phyloP scores from a whole-genome alignment of 2,888 invertebrate species.

The Neria commutata region DNA sequence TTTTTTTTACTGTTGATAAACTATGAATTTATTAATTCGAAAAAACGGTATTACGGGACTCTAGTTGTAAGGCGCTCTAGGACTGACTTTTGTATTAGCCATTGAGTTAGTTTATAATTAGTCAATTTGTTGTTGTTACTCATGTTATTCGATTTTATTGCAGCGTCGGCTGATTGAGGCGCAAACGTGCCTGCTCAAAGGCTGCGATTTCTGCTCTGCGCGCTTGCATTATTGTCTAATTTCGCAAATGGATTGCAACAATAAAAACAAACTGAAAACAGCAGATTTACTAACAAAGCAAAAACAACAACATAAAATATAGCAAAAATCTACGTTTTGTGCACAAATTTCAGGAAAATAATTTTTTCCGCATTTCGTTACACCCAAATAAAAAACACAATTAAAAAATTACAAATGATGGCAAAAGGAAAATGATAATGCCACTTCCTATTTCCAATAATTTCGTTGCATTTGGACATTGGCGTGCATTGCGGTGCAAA shows the following conservation, averaged over 20 bases:
- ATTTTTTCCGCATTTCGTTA: slow-evolving; percentile 33
- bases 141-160: not conserved
- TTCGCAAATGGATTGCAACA: not conserved
- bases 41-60: no score
- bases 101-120: no score
- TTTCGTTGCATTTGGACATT: slow-evolving; percentile 3
- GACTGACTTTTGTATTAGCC: no score
- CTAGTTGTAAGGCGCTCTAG: no score
- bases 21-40: no score
- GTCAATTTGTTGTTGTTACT: not conserved
- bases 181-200: slow-evolving; percentile 36
- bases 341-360: not conserved
- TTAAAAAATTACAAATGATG: no score
- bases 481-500: no score
- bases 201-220: not conserved
- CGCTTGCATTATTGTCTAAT: not conserved
- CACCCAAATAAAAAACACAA: no score
- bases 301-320: not conserved
- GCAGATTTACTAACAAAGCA: not conserved
- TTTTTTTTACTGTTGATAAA: no score
- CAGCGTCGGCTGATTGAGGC: slow-evolving; percentile 23
- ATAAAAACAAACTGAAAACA: not conserved
- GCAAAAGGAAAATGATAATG: no score
- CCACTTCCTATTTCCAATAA: slow-evolving; percentile 39
- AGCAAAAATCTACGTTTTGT: no score